phyloP scores from a whole-genome alignment of 2,888 invertebrate genomes.

The Bugula neritina region DNA sequence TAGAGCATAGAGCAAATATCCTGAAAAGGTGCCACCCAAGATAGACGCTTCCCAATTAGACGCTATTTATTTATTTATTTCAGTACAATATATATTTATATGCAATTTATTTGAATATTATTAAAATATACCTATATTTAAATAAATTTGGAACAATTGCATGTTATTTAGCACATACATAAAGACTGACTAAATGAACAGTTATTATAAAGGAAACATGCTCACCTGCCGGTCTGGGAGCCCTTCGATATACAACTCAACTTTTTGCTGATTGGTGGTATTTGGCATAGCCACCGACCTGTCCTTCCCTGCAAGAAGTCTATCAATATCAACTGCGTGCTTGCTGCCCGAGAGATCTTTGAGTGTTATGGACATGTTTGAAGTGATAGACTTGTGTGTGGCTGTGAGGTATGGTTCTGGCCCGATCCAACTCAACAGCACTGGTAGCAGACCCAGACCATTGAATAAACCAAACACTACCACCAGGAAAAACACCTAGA shows the following conservation, averaged over 20 bases:
- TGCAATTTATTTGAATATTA: too few species aligned
- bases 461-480: slow-evolving; percentile 73
- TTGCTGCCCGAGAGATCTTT: slow-evolving; percentile 13
- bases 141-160: too few species aligned
- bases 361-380: slow-evolving; percentile 20
- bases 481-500: slow-evolving; percentile 66
- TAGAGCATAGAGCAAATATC: too few species aligned
- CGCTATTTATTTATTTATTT: too few species aligned
- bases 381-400: slow-evolving; percentile 9
- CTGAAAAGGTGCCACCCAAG: too few species aligned
- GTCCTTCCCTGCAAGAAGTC: background rate
- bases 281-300: background rate
- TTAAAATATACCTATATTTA: too few species aligned
- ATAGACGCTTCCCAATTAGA: too few species aligned
- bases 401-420: slow-evolving; percentile 54
- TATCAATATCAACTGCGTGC: background rate
- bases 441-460: slow-evolving; percentile 70
- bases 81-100: too few species aligned
- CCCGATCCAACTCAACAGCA: slow-evolving; percentile 68
- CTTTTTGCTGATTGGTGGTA: slow-evolving; percentile 5
- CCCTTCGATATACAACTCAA: slow-evolving; percentile 9
- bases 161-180: too few species aligned
- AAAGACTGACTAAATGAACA: too few species aligned
- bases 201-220: too few species aligned
- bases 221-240: background rate